Conservation (phyloP, 2,888 invertebrate species). For the Agelastica alni region DNA sequence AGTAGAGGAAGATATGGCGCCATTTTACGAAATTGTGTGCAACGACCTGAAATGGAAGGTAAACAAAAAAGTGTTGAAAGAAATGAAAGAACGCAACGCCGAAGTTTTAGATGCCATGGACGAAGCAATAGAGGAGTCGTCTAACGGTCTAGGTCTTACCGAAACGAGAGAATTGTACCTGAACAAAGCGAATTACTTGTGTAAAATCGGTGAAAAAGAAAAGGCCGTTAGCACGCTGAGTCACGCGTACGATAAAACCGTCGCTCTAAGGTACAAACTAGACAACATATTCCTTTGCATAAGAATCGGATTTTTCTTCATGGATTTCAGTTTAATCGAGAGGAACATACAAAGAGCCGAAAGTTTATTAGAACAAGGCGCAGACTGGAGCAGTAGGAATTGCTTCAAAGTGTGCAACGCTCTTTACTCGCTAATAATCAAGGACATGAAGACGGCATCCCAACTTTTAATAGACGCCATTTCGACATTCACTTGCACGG, state of each 20-base stretch:
- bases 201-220: slow-evolving; percentile 55
- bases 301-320: slow-evolving; percentile 50
- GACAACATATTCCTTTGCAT: slow-evolving; percentile 56
- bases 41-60: slow-evolving; percentile 55
- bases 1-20: slow-evolving; percentile 64
- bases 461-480: slow-evolving; percentile 69
- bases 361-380: slow-evolving; percentile 50
- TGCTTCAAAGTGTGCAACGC: slow-evolving; percentile 70
- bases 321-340: slow-evolving; percentile 43
- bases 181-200: slow-evolving; percentile 54
- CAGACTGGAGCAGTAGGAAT: slow-evolving; percentile 76
- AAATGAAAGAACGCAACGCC: slow-evolving; percentile 44
- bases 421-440: slow-evolving; percentile 67
- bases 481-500: slow-evolving; percentile 75
- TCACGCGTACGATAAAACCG: slow-evolving; percentile 50
- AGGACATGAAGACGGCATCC: slow-evolving; percentile 70
- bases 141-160: slow-evolving; percentile 35
- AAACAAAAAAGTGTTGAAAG: slow-evolving; percentile 48
- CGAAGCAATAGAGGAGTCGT: slow-evolving; percentile 40
- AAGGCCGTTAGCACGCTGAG: slow-evolving; percentile 44
- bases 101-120: slow-evolving; percentile 41
- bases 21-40: slow-evolving; percentile 66
- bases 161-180: slow-evolving; percentile 47
- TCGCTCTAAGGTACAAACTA: slow-evolving; percentile 51
- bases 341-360: slow-evolving; percentile 51